Evolutionary conservation across 2,113 vertebrate genomes (phyloP).

Genomic region (Sus scrofa): T2T-Sscrofa CM000813.6:1174001-1174500

Average conservation of each 20-base stretch:
- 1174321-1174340: neutral
- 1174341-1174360: neutral
- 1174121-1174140: neutral
- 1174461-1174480: neutral
- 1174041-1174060: too few relatives aligned
- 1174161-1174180: rapidly evolving
- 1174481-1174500: rapidly evolving
- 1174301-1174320: neutral
- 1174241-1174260: rapidly evolving
- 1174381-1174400: neutral
- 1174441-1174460: neutral
- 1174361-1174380: neutral
- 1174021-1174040: neutral
- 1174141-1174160: too few relatives aligned
- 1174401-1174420: neutral
- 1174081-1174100: neutral
- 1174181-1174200: rapidly evolving
- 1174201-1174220: neutral
- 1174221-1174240: neutral
- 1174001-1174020: neutral
- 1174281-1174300: neutral
- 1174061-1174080: neutral
- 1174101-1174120: rapidly evolving
- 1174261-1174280: neutral
- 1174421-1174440: neutral